Percentiles rank a stretch among this genome's conserved stretches.
phyloP scores from a whole-genome alignment of 2,888 invertebrate species.

The Drosophila crucigera region DNA sequence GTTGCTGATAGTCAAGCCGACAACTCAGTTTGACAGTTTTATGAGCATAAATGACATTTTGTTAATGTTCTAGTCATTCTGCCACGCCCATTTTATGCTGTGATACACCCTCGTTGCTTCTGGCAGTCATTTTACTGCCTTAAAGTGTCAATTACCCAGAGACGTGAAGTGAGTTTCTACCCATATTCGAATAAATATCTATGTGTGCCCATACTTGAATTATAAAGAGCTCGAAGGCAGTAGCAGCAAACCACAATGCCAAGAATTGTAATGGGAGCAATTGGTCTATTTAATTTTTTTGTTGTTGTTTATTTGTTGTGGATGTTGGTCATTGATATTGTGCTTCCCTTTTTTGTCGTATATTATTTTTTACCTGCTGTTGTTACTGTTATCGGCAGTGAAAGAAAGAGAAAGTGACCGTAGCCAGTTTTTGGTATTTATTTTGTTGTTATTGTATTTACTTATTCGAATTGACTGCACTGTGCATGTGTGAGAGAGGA shows the following conservation, averaged over 20 bases:
- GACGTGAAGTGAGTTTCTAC: constrained; percentile 38
- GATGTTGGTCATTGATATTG: constrained; percentile 68
- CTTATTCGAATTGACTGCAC: constrained; percentile 71
- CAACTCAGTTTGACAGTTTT: constrained; percentile 76
- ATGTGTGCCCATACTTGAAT: constrained; percentile 57
- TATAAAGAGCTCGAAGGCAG: constrained; percentile 70
- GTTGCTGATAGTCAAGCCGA: constrained; percentile 46
- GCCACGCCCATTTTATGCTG: constrained; percentile 57
- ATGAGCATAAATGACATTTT: constrained; percentile 69
- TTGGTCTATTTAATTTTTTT: constrained; percentile 56
- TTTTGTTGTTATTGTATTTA: constrained; percentile 53
- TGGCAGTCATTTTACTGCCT: constrained; percentile 60
- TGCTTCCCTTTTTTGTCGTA: constrained; percentile 65
- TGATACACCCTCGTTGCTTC: constrained; percentile 18
- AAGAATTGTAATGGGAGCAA: constrained; percentile 51
- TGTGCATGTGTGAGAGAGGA: constrained; percentile 40
- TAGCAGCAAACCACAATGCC: constrained; percentile 24
- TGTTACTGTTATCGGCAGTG: constrained; percentile 75
- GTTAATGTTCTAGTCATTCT: constrained; percentile 56
- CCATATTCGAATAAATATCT: constrained; percentile 38
- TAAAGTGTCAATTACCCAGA: constrained; percentile 75
- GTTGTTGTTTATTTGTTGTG: constrained; percentile 52
- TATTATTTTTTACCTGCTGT: constrained; percentile 30
- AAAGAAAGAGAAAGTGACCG: constrained; percentile 83
- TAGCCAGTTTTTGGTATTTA: constrained; percentile 73